phyloP scores from a whole-genome alignment of 2,113 vertebrate species.

The Sarotherodon lohbergeri region DNA sequence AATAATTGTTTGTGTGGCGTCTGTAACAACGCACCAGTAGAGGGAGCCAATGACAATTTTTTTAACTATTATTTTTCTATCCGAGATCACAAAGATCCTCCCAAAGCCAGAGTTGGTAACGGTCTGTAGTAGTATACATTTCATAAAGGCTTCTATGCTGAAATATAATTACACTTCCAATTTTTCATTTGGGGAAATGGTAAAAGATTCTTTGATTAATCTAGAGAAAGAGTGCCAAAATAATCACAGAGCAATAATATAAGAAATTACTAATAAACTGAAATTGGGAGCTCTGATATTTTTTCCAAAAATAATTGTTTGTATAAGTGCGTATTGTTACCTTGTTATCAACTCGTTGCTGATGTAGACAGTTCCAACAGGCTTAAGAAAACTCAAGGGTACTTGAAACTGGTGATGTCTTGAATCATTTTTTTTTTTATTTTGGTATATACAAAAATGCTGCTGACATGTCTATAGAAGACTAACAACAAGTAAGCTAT shows the following conservation, averaged over 20 bases:
- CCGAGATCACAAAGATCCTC: not conserved
- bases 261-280: not conserved
- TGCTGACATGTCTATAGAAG: not conserved
- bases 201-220: not conserved
- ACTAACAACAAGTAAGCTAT: not conserved
- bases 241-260: not conserved
- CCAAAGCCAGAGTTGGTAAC: not conserved
- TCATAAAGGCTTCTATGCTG: not conserved
- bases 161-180: not conserved
- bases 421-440: not conserved
- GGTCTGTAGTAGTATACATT: not conserved
- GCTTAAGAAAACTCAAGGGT: not conserved
- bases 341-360: not conserved
- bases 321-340: not conserved
- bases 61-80: not conserved
- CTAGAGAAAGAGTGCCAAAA: not conserved
- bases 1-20: slow-evolving; percentile 9
- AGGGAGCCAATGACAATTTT: not conserved
- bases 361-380: not conserved
- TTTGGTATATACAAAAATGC: not conserved
- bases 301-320: not conserved
- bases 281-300: not conserved
- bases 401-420: not conserved
- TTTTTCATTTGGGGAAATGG: not conserved
- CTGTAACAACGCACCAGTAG: not conserved